phyloP scores from a whole-genome alignment of 1,140 invertebrate species.

The Dendrolimus kikuchii region DNA sequence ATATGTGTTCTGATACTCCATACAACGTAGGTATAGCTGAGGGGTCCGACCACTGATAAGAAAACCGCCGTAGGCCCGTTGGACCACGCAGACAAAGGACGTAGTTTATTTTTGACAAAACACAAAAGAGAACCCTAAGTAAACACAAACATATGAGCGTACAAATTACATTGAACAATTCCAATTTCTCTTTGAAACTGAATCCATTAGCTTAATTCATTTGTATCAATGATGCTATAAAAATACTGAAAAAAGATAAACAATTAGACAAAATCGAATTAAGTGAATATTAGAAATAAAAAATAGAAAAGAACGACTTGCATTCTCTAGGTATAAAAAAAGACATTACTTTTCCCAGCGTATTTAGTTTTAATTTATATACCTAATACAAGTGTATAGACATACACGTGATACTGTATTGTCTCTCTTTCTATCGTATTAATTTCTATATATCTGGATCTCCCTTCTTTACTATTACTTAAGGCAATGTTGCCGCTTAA shows the following conservation, averaged over 20 bases:
- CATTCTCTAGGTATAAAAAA: no score
- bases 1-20: conserved; percentile 4
- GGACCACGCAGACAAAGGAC: conserved; percentile 36
- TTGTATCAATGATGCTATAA: conserved; percentile 11
- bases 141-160: conserved; percentile 37
- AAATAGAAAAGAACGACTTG: no score
- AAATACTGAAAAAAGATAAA: conserved; percentile 5
- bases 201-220: conserved; percentile 24
- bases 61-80: conserved; percentile 35
- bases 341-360: no score
- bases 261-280: neutral
- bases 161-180: conserved; percentile 33
- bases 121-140: conserved; percentile 46
- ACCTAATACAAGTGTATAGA: no score
- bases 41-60: conserved; percentile 34
- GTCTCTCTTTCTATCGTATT: no score
- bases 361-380: no score
- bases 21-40: conserved; percentile 14
- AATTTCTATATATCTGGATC: no score
- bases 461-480: no score
- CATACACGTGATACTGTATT: no score
- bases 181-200: conserved; percentile 24
- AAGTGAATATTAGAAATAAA: no score
- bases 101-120: conserved; percentile 41
- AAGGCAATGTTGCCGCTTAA: no score